These are phyloP conservation scores for Pammene aurita DNA, from an alignment of 2,888 invertebrate species.

Conservation along the genomic window DNA sequence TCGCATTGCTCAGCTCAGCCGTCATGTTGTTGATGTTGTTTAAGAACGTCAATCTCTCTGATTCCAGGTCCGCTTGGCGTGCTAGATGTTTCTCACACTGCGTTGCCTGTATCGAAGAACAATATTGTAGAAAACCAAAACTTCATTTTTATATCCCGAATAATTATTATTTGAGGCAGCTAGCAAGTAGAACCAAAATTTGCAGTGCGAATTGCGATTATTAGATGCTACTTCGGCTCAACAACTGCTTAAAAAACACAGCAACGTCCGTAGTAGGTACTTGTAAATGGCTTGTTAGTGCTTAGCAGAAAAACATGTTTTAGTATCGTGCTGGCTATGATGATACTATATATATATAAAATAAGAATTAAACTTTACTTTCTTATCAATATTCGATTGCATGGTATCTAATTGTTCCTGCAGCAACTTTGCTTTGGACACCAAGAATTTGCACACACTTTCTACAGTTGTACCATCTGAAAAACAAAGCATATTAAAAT, in stretches of 20 bases:
- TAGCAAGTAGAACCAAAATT: too few species aligned
- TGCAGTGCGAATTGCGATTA: too few species aligned
- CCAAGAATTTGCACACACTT: constrained; percentile 70
- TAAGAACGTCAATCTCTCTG: constrained; percentile 61
- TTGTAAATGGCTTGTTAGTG: too few species aligned
- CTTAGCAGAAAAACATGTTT: too few species aligned
- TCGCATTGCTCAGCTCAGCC: constrained; percentile 59
- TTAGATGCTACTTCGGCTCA: too few species aligned
- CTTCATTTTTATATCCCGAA: too few species aligned
- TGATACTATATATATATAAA: too few species aligned
- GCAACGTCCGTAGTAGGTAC: too few species aligned
- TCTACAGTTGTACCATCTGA: constrained; percentile 58
- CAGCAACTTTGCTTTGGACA: constrained; percentile 68
- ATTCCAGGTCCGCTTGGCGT: constrained; percentile 66
- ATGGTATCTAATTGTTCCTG: constrained; percentile 71
- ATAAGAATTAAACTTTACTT: constrained; percentile 54
- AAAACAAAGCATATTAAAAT: constrained; percentile 7
- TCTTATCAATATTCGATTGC: constrained; percentile 63
- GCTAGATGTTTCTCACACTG: constrained; percentile 70
- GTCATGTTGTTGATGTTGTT: constrained; percentile 60
- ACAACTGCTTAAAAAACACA: too few species aligned
- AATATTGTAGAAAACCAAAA: too few species aligned
- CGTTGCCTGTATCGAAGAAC: constrained; percentile 52
- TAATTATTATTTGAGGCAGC: too few species aligned
- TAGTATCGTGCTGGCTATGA: too few species aligned